Percentiles rank a stretch among this genome's conserved stretches.
phyloP scores from a whole-genome alignment of 2,888 invertebrate species.

The Seira musarum region DNA sequence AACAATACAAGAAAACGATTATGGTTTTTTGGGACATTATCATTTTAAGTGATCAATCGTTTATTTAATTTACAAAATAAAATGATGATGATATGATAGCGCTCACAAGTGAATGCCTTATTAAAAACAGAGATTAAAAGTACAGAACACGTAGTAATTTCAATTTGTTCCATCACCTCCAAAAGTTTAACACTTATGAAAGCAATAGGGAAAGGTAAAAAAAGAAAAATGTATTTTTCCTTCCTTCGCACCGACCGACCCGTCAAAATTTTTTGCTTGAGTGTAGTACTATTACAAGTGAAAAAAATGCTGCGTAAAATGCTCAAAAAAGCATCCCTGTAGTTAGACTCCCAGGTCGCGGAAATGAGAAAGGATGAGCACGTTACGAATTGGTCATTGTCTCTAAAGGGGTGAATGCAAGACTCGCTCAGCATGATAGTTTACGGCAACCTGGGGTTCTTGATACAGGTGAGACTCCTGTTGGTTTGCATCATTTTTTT shows the following conservation, averaged over 20 bases:
- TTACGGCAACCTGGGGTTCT: conserved; percentile 69
- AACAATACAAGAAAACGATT: conserved; percentile 12
- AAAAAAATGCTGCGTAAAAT: not conserved
- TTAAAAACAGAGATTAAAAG: conserved; percentile 16
- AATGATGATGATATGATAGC: no score
- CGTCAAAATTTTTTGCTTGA: no score
- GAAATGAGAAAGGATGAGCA: conserved; percentile 68
- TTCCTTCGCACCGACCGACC: not conserved
- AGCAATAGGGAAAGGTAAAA: no score
- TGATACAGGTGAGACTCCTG: conserved; percentile 69
- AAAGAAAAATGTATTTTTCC: no score
- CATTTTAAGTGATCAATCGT: conserved; percentile 18
- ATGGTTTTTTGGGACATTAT: conserved; percentile 15
- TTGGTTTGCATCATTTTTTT: conserved; percentile 62
- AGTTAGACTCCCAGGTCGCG: conserved; percentile 66
- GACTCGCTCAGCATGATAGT: conserved; percentile 68
- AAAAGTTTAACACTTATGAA: conserved; percentile 3
- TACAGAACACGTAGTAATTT: conserved; percentile 13
- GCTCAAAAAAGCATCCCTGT: conserved; percentile 34
- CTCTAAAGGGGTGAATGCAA: conserved; percentile 67
- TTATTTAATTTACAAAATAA: conserved; percentile 26
- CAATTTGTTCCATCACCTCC: conserved; percentile 19
- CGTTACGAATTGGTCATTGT: conserved; percentile 69
- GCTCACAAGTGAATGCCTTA: not conserved
- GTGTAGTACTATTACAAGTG: no score